Percentiles rank a stretch among this genome's conserved stretches.
Conservation (phyloP, 2,797 vertebrate genomes). For the Hippoglossus hippoglossus region DNA sequence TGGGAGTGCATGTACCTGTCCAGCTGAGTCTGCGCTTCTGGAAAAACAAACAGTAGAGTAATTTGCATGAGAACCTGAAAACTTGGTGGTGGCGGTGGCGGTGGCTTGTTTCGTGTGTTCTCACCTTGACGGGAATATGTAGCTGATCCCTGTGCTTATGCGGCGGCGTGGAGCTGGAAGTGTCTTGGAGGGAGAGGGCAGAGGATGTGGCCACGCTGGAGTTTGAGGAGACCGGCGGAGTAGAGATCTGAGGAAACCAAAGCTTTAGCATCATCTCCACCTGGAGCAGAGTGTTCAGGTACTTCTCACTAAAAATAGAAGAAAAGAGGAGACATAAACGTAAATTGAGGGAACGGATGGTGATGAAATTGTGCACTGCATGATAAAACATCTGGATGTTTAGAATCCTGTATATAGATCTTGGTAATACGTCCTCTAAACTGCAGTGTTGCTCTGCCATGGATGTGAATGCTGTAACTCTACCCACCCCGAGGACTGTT, state of each 20-base stretch:
- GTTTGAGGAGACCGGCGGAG: conserved; percentile 57
- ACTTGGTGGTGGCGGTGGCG: neutral
- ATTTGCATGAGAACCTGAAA: conserved; percentile 23
- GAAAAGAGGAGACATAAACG: neutral
- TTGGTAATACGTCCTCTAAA: conserved; percentile 2
- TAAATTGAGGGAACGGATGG: conserved; percentile 2
- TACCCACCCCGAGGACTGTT: conserved; percentile 38
- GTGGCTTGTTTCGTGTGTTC: neutral
- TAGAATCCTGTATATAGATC: neutral
- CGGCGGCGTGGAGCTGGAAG: conserved; percentile 59
- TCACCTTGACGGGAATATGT: conserved; percentile 80
- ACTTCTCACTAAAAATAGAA: conserved; percentile 84
- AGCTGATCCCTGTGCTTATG: conserved; percentile 80
- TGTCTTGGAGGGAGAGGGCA: conserved; percentile 51
- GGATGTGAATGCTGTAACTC: conserved; percentile 39
- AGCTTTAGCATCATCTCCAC: conserved; percentile 94
- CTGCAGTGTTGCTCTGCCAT: conserved; percentile 12
- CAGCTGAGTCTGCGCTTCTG: conserved; percentile 85
- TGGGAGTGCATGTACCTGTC: conserved; percentile 77
- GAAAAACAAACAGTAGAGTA: conserved; percentile 21
- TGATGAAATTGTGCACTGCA: neutral
- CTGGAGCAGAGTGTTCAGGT: conserved; percentile 92
- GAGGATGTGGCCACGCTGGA: conserved; percentile 40
- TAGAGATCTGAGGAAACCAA: conserved; percentile 91
- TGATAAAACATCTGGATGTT: conserved; percentile 17